Conservation (phyloP, 2,888 invertebrate species). For the Caenorhabditis wallacei region DNA sequence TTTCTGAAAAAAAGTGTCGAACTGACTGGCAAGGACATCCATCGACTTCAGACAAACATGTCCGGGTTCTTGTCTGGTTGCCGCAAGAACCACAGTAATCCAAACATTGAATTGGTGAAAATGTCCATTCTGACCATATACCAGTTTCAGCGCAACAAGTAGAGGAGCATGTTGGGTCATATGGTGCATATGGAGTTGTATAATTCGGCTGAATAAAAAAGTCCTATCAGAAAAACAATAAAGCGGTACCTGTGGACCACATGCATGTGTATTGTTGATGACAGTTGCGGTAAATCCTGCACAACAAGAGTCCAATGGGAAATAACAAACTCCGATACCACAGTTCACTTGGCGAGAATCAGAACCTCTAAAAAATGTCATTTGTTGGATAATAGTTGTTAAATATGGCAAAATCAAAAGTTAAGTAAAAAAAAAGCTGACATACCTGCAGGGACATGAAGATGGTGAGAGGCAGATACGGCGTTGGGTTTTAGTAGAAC, state of each 20-base stretch:
- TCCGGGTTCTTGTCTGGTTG: slow-evolving; percentile 61
- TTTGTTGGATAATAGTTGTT: no score
- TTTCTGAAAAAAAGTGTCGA: no score
- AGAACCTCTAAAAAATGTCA: slow-evolving; percentile 47
- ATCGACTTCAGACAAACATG: slow-evolving; percentile 66
- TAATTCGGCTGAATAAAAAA: slow-evolving; percentile 44
- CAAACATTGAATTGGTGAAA: slow-evolving; percentile 30
- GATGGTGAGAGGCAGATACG: slow-evolving; percentile 50
- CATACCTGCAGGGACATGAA: slow-evolving; percentile 63
- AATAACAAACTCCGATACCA: slow-evolving; percentile 69
- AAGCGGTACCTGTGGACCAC: slow-evolving; percentile 65
- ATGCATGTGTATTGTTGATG: slow-evolving; percentile 53
- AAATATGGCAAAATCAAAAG: no score
- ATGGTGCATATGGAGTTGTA: slow-evolving; percentile 43
- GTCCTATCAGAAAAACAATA: not conserved
- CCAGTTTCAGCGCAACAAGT: slow-evolving; percentile 64
- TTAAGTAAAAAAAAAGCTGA: no score
- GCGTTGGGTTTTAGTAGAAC: slow-evolving; percentile 59
- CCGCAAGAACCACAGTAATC: slow-evolving; percentile 76
- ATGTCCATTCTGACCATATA: slow-evolving; percentile 74
- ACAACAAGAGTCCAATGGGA: slow-evolving; percentile 68
- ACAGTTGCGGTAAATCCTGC: slow-evolving; percentile 57
- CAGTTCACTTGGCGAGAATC: slow-evolving; percentile 60
- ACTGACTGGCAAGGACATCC: slow-evolving; percentile 75
- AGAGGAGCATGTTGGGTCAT: slow-evolving; percentile 46